Evolutionary conservation across 2,113 vertebrate genomes (phyloP).

Genomic region (Crotalus helleri): DNA sequence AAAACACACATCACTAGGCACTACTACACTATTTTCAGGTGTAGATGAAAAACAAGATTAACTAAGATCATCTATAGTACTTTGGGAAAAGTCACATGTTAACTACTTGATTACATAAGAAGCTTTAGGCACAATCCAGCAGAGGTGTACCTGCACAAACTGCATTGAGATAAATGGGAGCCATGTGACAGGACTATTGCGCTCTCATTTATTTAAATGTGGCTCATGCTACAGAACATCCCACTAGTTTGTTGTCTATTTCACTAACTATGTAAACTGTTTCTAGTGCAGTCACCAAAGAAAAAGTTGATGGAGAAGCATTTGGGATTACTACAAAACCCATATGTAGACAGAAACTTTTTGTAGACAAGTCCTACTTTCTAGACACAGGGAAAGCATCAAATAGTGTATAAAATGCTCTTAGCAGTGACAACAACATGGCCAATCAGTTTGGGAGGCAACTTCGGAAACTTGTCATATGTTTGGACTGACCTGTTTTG

Average conservation of each 20-base stretch:
- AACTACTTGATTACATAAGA: conserved; percentile 55
- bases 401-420: conserved; percentile 4
- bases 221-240: not conserved
- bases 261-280: conserved; percentile 34
- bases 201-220: not conserved
- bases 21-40: conserved; percentile 70
- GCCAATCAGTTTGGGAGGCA: conserved; percentile 2
- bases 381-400: conserved; percentile 25
- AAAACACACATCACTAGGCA: conserved; percentile 69
- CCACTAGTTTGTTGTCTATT: not conserved
- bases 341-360: conserved; percentile 3
- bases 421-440: not conserved
- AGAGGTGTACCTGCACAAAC: not conserved
- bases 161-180: not conserved
- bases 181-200: not conserved
- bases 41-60: conserved; percentile 62
- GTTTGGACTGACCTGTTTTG: conserved; percentile 12
- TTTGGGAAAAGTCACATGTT: conserved; percentile 43
- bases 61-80: conserved; percentile 62
- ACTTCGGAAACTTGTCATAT: not conserved
- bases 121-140: conserved; percentile 24
- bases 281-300: conserved; percentile 49
- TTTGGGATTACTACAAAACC: conserved; percentile 12
- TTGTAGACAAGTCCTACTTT: conserved; percentile 27
- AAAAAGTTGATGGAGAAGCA: conserved; percentile 3